Percentiles rank a stretch among this genome's conserved stretches.
Evolutionary conservation across 1,140 invertebrate genomes (phyloP).

Genomic region (Drosophila pruinosa): DNA sequence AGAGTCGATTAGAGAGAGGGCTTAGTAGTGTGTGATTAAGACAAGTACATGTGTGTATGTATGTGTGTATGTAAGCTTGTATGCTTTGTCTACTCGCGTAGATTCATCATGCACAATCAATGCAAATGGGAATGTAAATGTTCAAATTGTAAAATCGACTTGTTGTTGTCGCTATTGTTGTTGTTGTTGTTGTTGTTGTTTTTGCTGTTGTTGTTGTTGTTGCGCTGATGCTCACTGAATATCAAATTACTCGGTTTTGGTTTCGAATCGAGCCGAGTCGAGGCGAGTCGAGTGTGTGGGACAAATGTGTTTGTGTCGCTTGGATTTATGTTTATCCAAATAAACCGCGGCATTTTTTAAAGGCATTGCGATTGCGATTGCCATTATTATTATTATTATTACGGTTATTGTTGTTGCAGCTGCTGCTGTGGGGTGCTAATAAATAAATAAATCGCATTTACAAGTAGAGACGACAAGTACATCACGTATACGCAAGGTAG

Average conservation of each 20-base stretch:
- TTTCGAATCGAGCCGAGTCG: not conserved
- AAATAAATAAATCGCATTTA: slow-evolving; percentile 77
- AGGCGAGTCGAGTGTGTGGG: slow-evolving; percentile 35
- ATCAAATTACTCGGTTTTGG: slow-evolving; percentile 62
- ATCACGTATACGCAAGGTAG: slow-evolving; percentile 53
- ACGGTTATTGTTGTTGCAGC: slow-evolving; percentile 8
- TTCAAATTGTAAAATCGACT: slow-evolving; percentile 61
- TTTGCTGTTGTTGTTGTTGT: slow-evolving; percentile 6
- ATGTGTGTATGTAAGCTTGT: not conserved
- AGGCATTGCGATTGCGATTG: slow-evolving; percentile 41
- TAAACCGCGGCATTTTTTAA: slow-evolving; percentile 66
- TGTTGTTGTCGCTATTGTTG: slow-evolving; percentile 8
- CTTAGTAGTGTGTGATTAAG: not conserved
- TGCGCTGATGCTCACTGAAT: slow-evolving; percentile 64
- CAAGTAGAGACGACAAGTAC: slow-evolving; percentile 28
- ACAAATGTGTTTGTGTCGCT: slow-evolving; percentile 25
- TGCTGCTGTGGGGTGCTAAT: slow-evolving; percentile 69
- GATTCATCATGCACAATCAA: slow-evolving; percentile 79
- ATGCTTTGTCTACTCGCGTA: slow-evolving; percentile 46
- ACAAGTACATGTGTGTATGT: not conserved
- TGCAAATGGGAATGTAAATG: slow-evolving; percentile 77
- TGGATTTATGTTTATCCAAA: slow-evolving; percentile 74
- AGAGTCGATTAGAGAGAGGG: not conserved
- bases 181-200: not conserved
- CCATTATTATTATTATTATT: slow-evolving; percentile 3